Percentiles rank a stretch among this genome's conserved stretches.
Conservation (phyloP, 2,113 vertebrate genomes). For the Planiliza haematocheilus region DNA sequence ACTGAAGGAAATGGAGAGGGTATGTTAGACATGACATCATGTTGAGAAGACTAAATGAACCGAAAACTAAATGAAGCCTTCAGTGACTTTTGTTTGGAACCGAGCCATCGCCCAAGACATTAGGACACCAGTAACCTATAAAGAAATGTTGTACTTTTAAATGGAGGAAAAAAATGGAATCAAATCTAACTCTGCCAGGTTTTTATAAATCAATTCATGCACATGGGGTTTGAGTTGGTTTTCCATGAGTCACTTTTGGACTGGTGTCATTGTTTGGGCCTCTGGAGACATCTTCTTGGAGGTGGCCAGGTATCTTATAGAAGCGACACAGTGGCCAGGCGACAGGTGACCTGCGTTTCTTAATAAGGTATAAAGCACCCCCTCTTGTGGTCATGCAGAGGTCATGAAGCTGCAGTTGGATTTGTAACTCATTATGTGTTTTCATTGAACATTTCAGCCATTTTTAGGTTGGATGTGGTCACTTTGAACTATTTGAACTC, state of each 20-base stretch:
- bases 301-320: neutral
- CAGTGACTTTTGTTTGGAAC: too few species aligned
- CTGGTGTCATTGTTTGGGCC: neutral
- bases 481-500: conserved; percentile 69
- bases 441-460: conserved; percentile 7
- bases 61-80: too few species aligned
- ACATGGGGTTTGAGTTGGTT: neutral
- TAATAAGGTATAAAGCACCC: conserved; percentile 9
- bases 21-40: conserved; percentile 6
- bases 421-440: conserved; percentile 42
- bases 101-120: too few species aligned
- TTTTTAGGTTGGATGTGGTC: conserved; percentile 38
- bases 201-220: neutral
- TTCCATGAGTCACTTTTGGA: neutral
- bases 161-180: too few species aligned
- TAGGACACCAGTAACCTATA: too few species aligned
- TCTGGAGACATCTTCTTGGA: neutral
- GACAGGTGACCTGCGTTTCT: neutral
- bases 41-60: too few species aligned
- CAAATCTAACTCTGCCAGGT: neutral
- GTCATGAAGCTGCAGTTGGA: conserved; percentile 21
- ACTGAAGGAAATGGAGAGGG: conserved; percentile 45
- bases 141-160: too few species aligned
- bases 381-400: conserved; percentile 26
- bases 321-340: neutral